Evolutionary conservation across 2,113 vertebrate genomes (phyloP), one percentile per base, ranked within the genome.

Genomic region (Cyanoramphus novaezelandiae): DNA sequence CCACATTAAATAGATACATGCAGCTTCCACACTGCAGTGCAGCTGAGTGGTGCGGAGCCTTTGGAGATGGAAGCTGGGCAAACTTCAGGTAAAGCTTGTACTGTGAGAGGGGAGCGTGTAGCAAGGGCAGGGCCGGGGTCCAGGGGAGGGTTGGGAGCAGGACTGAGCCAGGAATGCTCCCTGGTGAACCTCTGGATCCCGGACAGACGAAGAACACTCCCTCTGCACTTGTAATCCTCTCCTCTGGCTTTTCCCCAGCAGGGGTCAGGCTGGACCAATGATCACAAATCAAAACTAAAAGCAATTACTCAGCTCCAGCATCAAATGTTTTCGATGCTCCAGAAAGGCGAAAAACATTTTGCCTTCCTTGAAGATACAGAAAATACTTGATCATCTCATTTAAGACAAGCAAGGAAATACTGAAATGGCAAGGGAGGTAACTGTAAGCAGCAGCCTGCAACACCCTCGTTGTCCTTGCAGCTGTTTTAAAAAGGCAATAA

Each of bases 201-300:
- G 0, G 12, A 43, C 3, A 55, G 62, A 25, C 3, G 0, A 37
- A 39, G 39, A 39, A 55, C 5, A 2, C 7, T 18, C 50, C 8
- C 29, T 7, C 29, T 4, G 64, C 29, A 0, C 27, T 52, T 39
- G 19, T 6, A 44, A 47, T 53, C 35, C 10, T 77, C 62, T 71
- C 16, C 33, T 64, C 31, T 35, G 63, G 52, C 31, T 92, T 95
- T 96, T 28, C 47, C 88, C 95, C 95, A 96, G 95, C 77, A 95
- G 95, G 92, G 88, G 93, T 96, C 93, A 92, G 96, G 41, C 96
- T 81, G 95, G 74, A 72, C 83, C 77, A 81, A 68, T 3, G 25
- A 82, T 87, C 68, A 29, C 84, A 65, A 89, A 91, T 18, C 68
- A 71, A 60, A 92, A 71, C 39, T 13, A 63, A 50, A 86, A 95